phyloP scores from a whole-genome alignment of 1,140 invertebrate genomes.

The Brachionus koreanus region DNA sequence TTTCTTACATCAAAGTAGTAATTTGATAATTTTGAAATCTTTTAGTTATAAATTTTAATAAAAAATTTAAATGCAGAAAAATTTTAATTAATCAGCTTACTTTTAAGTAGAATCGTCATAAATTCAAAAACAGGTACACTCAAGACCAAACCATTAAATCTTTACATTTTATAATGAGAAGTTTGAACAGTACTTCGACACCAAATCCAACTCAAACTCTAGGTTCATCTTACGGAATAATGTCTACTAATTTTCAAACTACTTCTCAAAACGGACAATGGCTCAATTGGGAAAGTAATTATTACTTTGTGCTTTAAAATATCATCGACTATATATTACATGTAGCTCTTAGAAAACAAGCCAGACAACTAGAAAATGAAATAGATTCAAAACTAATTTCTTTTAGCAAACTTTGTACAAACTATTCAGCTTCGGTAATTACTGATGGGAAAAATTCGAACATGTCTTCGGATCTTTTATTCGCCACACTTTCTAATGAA shows the following conservation, averaged over 20 bases:
- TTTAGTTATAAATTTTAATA: not conserved
- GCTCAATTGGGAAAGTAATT: constrained; percentile 32
- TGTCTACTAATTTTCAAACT: not conserved
- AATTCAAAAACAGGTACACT: not conserved
- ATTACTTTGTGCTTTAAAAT: not conserved
- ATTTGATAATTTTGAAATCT: not conserved
- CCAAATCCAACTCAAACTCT: not conserved
- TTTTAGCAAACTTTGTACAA: constrained; percentile 84
- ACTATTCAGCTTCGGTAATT: constrained; percentile 47
- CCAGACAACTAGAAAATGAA: constrained; percentile 87
- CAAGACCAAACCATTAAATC: not conserved
- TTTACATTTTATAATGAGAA: constrained; percentile 28
- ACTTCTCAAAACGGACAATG: not conserved
- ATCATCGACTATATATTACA: not conserved
- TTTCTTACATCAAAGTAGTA: not conserved
- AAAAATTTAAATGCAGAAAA: not conserved
- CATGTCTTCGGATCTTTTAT: constrained; percentile 74
- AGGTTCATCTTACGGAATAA: not conserved
- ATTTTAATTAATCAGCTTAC: not conserved
- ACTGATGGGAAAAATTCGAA: constrained; percentile 66
- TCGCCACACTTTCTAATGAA: constrained; percentile 84
- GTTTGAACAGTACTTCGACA: not conserved
- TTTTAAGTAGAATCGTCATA: not conserved
- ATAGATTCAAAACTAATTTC: constrained; percentile 90
- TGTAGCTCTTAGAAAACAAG: constrained; percentile 69